Evolutionary conservation across 2,797 vertebrate genomes (phyloP), one percentile per base, ranked within the genome.

Genomic region (Anniella stebbinsi): DNA sequence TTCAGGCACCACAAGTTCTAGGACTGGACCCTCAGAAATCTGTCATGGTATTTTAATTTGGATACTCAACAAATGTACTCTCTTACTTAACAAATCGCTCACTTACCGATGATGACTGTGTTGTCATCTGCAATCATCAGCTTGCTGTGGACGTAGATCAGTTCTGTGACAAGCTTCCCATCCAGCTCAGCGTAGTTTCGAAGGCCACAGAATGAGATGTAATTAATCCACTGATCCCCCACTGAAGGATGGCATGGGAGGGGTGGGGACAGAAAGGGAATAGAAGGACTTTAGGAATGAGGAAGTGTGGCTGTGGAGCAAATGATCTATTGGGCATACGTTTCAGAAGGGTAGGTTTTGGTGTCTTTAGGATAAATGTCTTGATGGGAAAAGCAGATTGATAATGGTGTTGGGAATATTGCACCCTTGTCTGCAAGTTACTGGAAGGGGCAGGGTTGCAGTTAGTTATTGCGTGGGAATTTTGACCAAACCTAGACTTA

Each of bases 71-170:
- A 70, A 57, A 1, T 45, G 10, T 38, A 84, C 90, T 51, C 85
- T 36, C 0, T 38, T 77, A 25, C 88, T 66, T 25, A 13, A 1
- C 36, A 41, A 86, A 63, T n/a, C 23, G 70, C 81, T n/a, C 1
- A 93, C 98, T 98, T 95, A 99, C 99, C 99, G 0, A 99, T 99
- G 90, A 99, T 98, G 94, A 99, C 98, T 0, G 98, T 99, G 97
- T 98, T 98, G 96, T 99, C 99, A 89, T 99, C 99, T 0, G 97
- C 98, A 91, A 99, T 98, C 36, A 99, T 97, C 97, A 99, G 96
- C 97, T 99, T 99, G 98, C 99, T 99, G 97, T 99, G 99, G 89
- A 99, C 98, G 15, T 99, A 99, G 95, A 99, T 99, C 86, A 99
- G 98, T 97, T 99, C 99, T 0, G 98, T 99, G 88, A 99, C 98